Conservation (phyloP, 2,888 invertebrate genomes). For the Hirtodrosophila alboralis region DNA sequence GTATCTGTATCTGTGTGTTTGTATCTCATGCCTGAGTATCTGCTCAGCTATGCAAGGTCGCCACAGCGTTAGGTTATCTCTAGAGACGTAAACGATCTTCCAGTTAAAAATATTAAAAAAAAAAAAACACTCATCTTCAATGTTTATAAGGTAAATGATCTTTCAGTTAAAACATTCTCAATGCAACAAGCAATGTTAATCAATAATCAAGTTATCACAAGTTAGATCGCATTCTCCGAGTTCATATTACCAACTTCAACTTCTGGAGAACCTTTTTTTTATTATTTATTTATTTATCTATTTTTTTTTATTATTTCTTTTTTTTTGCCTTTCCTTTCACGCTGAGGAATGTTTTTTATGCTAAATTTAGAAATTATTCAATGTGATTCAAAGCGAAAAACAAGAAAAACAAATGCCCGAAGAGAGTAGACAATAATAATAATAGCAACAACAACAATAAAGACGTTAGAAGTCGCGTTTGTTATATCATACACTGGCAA, state of each 20-base stretch:
- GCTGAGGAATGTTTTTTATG: constrained; percentile 58
- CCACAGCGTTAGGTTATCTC: background rate
- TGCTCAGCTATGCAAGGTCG: constrained; percentile 32
- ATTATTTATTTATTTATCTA: too few relatives aligned
- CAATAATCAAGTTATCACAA: constrained; percentile 29
- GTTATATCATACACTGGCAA: constrained; percentile 37
- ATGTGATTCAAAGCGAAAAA: constrained; percentile 53
- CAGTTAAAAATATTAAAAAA: background rate
- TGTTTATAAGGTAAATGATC: constrained; percentile 16
- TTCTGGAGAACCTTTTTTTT: constrained; percentile 27
- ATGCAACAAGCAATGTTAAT: constrained; percentile 16
- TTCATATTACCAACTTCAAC: constrained; percentile 21
- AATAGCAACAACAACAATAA: constrained; percentile 22
- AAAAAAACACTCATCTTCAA: too few relatives aligned
- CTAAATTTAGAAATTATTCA: constrained; percentile 78
- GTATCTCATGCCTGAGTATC: constrained; percentile 2
- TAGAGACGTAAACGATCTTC: background rate
- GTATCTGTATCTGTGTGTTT: background rate
- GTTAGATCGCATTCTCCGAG: constrained; percentile 9
- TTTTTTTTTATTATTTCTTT: constrained; percentile 22
- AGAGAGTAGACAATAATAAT: constrained; percentile 44
- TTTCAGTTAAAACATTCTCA: constrained; percentile 17
- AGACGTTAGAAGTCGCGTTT: constrained; percentile 7
- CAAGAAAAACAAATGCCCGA: constrained; percentile 36
- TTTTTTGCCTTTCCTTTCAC: constrained; percentile 35